Base-by-base conservation (phyloP, 2,113 vertebrate genomes). In the Ranitomeya imitator region DNA sequence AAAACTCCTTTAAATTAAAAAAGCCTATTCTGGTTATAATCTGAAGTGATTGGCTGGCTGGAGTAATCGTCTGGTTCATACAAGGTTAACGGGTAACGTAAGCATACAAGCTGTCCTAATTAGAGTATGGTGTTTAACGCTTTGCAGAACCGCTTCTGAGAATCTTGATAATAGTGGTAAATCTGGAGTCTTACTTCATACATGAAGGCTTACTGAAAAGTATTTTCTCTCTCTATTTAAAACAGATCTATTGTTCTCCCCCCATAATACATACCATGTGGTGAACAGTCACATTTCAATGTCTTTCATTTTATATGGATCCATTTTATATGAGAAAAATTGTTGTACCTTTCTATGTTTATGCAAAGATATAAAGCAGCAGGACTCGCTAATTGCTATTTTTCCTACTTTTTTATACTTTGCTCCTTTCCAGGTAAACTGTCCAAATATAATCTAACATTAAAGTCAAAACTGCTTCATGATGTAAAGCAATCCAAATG, bases 281-380 rank as follows among this genome's bases (percentile, higher is more conserved):
- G 61, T n/a, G 59, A 83, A 69, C 81, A 14, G 81, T 45, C 67
- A 83, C 12, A 54, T 67, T 54, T 54, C 2, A 83, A 83, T 54
- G 61, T n/a, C 61, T 83, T 83, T 67, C 13, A 83, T 83, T 67
- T 83, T 83, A 67, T 83, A 83, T 23, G 45, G 61, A 67, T 37
- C 60, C 81, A 83, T 65, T 67, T 83, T 65, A 81, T 81, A 73
- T 37, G 81, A 52, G 81, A 67, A 52, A 52, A 80, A 52, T 15
- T 7, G 6, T 54, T 69, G 19, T 67, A 67, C 61, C 60, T 83
- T 14, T 83, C 59, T 63, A 19, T 31, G 5, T 83, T 83, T 51
- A 37, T 54, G 26, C 59, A 63, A 63, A 63, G 26, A 61, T 82
- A 54, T 37, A 13, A 63, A 37, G 59, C 15, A 63, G 79, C 26